Evolutionary conservation across 2,113 vertebrate genomes (phyloP), one percentile per base, ranked within the genome.

Genomic region (Orthonyx spaldingii): DNA sequence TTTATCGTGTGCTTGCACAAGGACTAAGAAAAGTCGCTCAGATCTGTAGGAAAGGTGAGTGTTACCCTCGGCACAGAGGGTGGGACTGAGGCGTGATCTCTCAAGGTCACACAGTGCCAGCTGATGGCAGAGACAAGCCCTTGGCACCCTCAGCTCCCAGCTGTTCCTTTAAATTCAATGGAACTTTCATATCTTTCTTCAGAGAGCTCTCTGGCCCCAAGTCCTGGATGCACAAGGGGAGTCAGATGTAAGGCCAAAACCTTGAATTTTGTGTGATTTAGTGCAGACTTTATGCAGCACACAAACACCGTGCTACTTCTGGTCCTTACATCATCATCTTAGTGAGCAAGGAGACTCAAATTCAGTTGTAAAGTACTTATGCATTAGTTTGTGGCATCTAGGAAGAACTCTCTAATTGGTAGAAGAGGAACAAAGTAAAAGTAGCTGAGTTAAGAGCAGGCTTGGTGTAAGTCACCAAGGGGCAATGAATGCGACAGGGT

Each of bases 81-180:
- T 68, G 87, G 72, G 55, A 13, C 72, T 78, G 39, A 14, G 16
- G 63, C 23, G 33, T 66, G 24, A 75, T 88, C 77, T 90, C 92
- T 94, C 95, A 96, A 97, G 96, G 96, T 96, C 94, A 92, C n/a
- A 1, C 60, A 1, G 46, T 2, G 22, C 78, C 35, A 75, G 83
- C 64, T 64, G 77, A 53, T 69, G 69, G 86, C 14, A 8, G 52
- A 90, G 65, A 49, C 49, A 6, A 80, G 52, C 66, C 82, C 75
- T 13, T 0, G 75, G 47, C 35, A 66, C 44, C 66, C 55, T 72
- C 82, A 52, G 9, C 57, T 82, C 86, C 41, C n/a, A 41, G 33
- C 33, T 5, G 1, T 7, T 26, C 55, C 76, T 68, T 53, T 35
- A 59, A 19, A 53, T 50, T 11, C 65, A 42, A 0, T n/a, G 22